phyloP scores from a whole-genome alignment of 2,888 invertebrate species.

The Pollenia labialis region DNA sequence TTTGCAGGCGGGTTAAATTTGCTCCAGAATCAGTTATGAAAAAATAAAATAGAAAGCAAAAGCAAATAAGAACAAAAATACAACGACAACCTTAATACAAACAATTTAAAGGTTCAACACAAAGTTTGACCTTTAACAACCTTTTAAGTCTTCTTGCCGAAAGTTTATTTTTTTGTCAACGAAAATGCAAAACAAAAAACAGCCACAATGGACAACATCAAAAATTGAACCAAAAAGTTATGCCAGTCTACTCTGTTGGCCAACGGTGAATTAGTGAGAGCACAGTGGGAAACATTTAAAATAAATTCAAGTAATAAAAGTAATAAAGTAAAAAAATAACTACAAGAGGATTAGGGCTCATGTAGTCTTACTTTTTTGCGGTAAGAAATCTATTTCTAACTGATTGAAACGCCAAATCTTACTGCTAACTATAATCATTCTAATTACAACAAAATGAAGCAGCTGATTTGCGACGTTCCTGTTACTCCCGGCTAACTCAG shows the following conservation, averaged over 20 bases:
- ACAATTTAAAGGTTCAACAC: conserved; percentile 1
- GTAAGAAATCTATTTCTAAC: no score
- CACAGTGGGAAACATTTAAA: neutral
- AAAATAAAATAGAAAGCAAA: neutral
- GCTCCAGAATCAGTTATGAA: neutral
- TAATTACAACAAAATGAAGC: no score
- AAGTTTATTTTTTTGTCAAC: neutral
- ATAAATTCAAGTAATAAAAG: neutral
- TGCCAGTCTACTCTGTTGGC: conserved; percentile 6
- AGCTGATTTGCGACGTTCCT: no score
- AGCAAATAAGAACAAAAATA: neutral
- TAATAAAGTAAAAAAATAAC: neutral
- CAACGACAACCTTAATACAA: neutral
- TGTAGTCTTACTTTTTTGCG: no score
- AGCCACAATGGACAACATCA: neutral
- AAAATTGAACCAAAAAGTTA: neutral
- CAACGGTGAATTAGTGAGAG: neutral
- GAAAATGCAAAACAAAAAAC: neutral
- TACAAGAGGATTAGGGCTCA: no score
- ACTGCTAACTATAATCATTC: no score
- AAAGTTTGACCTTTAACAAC: conserved; percentile 34
- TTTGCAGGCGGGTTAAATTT: no score
- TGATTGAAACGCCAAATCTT: no score
- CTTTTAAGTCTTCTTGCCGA: neutral
- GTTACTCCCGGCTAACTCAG: no score